A percentile compares a stretch with the other conserved stretches of the same genome.
Conservation (phyloP, 2,797 vertebrate genomes). For the Intellagama lesueurii region DNA sequence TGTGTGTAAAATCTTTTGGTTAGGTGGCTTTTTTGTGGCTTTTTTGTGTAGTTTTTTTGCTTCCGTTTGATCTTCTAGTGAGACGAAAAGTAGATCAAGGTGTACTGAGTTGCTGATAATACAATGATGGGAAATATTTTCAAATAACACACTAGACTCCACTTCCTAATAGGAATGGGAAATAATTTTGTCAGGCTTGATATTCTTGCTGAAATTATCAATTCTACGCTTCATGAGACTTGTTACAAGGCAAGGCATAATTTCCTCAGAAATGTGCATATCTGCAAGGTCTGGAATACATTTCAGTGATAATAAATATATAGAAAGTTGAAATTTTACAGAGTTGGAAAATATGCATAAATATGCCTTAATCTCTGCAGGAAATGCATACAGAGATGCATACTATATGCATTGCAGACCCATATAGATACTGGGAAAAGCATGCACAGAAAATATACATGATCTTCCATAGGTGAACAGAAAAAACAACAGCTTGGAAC, state of each 20-base stretch:
- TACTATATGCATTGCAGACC: no score
- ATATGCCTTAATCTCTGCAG: neutral
- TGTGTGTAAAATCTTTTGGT: no score
- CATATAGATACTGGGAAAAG: neutral
- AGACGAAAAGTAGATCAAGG: constrained; percentile 61
- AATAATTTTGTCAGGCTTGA: neutral
- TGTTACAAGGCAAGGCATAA: neutral
- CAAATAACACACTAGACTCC: constrained; percentile 62
- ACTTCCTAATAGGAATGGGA: constrained; percentile 39
- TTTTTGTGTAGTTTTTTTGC: constrained; percentile 46
- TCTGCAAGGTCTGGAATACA: neutral
- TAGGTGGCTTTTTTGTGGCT: neutral
- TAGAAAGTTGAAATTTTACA: neutral
- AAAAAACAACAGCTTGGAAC: neutral
- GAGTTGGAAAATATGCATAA: neutral
- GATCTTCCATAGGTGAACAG: neutral
- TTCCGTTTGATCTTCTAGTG: constrained; percentile 43
- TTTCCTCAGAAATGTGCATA: neutral
- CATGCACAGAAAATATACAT: neutral
- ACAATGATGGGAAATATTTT: constrained; percentile 62
- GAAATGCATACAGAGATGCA: neutral
- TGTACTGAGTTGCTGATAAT: constrained; percentile 68
- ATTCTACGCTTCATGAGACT: neutral
- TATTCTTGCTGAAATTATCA: neutral
- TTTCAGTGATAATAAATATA: neutral